Percentiles rank a stretch among this genome's conserved stretches.
phyloP scores from a whole-genome alignment of 92 coral and sea anemone genomes.

The Zoanthus gigantus region DNA sequence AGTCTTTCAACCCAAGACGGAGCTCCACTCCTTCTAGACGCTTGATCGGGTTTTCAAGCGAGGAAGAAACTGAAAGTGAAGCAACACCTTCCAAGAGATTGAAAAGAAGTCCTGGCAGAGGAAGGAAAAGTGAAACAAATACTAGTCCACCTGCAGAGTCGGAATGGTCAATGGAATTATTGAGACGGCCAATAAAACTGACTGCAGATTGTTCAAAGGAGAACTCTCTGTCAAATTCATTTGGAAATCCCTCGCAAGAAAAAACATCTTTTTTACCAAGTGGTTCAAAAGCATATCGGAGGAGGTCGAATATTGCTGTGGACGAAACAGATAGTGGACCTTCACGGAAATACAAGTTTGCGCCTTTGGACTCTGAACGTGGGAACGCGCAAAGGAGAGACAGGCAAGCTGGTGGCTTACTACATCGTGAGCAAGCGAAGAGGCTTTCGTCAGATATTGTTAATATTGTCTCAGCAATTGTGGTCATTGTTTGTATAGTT shows the following conservation, averaged over 20 bases:
- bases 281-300: not conserved
- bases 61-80: conserved; percentile 75
- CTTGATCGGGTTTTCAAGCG: conserved; percentile 97
- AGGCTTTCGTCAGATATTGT: not conserved
- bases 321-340: conserved; percentile 44
- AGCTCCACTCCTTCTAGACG: conserved; percentile 80
- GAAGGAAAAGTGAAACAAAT: conserved; percentile 38
- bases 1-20: conserved; percentile 52
- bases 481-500: conserved; percentile 23
- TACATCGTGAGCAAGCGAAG: not conserved
- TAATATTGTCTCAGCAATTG: conserved; percentile 14
- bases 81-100: conserved; percentile 42
- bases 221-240: conserved; percentile 25
- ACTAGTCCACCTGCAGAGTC: not conserved
- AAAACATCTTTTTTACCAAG: not conserved
- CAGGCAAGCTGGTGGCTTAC: conserved; percentile 16
- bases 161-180: not conserved
- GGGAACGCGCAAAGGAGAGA: not conserved
- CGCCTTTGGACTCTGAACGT: conserved; percentile 8
- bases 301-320: not conserved
- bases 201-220: conserved; percentile 27
- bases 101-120: conserved; percentile 57
- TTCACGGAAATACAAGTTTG: not conserved
- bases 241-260: conserved; percentile 19
- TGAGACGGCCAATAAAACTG: conserved; percentile 22